phyloP scores from a whole-genome alignment of 1,140 invertebrate genomes.

The Trachymyrmex cornetzi region DNA sequence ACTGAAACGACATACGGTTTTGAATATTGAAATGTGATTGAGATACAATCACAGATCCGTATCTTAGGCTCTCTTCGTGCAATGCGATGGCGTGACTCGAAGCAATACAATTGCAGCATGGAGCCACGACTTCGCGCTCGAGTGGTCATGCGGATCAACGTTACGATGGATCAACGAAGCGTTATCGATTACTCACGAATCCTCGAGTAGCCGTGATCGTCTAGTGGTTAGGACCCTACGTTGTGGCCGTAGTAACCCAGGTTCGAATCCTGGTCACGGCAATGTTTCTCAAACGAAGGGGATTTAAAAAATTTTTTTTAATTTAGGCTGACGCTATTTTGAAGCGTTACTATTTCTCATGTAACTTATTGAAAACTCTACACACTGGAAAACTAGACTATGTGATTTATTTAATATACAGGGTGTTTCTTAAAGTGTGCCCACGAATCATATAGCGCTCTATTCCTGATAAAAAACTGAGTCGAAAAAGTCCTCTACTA shows the following conservation, averaged over 20 bases:
- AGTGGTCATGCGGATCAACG: constrained; percentile 41
- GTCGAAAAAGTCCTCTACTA: too few relatives aligned
- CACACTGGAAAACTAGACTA: neutral
- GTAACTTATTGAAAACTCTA: neutral
- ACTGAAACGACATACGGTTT: neutral
- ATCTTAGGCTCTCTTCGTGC: neutral
- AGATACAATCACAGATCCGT: neutral
- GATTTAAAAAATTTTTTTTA: constrained; percentile 8
- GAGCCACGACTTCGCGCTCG: constrained; percentile 16
- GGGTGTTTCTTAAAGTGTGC: too few relatives aligned
- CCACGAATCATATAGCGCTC: too few relatives aligned
- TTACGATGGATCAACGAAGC: constrained; percentile 11
- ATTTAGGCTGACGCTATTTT: neutral
- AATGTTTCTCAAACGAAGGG: constrained; percentile 84
- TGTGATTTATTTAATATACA: too few relatives aligned
- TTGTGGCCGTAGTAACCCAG: constrained; percentile 96
- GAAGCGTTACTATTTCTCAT: neutral
- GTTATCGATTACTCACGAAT: constrained; percentile 3
- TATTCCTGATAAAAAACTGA: too few relatives aligned
- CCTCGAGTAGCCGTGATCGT: constrained; percentile 88
- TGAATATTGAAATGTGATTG: neutral
- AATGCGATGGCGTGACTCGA: neutral
- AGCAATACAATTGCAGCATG: neutral
- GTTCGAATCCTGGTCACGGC: constrained; percentile 98
- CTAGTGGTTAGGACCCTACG: constrained; percentile 96